Conservation (phyloP, 2,113 vertebrate species). For the Murina feae region DNA sequence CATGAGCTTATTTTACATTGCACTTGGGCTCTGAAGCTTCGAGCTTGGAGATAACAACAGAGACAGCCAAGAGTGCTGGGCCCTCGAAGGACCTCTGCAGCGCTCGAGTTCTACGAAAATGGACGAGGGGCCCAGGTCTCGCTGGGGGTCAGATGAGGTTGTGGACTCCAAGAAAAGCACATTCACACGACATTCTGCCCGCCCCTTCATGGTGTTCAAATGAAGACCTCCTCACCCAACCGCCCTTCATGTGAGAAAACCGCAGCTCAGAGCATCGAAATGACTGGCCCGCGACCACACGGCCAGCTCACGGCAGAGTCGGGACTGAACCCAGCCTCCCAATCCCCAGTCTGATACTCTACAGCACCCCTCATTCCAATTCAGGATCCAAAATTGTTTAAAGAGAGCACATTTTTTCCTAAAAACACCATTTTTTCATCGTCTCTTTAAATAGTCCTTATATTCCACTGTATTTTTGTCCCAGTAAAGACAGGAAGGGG, state of each 20-base stretch:
- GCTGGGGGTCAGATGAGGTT: background rate
- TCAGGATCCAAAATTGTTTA: background rate
- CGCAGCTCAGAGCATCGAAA: background rate
- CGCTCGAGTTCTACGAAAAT: background rate
- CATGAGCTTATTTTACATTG: background rate
- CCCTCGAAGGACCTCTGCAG: background rate
- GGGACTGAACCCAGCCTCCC: background rate
- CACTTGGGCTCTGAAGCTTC: background rate
- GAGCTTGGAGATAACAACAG: background rate
- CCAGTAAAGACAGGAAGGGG: background rate
- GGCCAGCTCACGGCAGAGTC: background rate
- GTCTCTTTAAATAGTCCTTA: constrained; percentile 32
- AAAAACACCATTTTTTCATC: constrained; percentile 23
- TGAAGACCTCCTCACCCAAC: background rate
- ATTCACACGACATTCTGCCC: background rate
- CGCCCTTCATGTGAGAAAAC: background rate
- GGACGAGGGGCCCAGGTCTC: background rate
- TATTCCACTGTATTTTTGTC: constrained; percentile 34
- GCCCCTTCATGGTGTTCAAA: background rate
- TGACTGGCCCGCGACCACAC: background rate
- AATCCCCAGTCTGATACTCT: background rate
- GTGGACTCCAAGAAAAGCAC: no score
- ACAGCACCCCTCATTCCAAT: background rate
- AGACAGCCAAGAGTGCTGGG: background rate
- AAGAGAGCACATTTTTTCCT: background rate